A percentile compares a stretch with the other conserved stretches of the same genome.
These are phyloP conservation scores for Caenorhabditis plicata DNA, from an alignment of 2,888 invertebrate species.

Conservation along the genomic window DNA sequence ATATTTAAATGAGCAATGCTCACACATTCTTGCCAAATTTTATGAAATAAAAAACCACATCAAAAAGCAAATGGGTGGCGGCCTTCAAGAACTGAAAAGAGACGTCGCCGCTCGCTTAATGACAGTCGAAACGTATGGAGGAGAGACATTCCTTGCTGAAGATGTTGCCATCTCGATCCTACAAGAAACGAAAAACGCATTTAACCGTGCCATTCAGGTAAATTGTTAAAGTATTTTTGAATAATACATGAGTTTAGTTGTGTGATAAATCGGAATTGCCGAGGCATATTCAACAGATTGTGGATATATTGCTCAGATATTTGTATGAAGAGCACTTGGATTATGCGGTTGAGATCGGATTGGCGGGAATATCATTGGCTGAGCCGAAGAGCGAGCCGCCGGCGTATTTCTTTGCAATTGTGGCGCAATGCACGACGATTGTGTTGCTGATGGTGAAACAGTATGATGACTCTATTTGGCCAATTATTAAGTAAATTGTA, in stretches of 20 bases:
- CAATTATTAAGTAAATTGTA: conserved; percentile 78
- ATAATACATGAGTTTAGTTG: conserved; percentile 69
- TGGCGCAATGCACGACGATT: conserved; percentile 88
- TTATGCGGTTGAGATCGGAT: conserved; percentile 89
- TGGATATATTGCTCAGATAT: conserved; percentile 82
- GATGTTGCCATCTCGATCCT: conserved; percentile 87
- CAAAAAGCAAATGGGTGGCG: conserved; percentile 85
- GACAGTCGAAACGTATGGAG: conserved; percentile 91
- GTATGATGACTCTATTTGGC: conserved; percentile 84
- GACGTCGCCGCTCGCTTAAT: conserved; percentile 92
- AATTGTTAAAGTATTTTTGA: not conserved
- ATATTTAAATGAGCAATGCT: conserved; percentile 79
- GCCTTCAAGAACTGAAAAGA: conserved; percentile 86
- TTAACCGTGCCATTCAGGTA: conserved; percentile 67
- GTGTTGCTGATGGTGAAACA: conserved; percentile 89
- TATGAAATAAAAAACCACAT: conserved; percentile 91
- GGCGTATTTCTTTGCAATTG: conserved; percentile 85
- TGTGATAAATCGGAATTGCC: conserved; percentile 77
- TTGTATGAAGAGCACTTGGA: conserved; percentile 89
- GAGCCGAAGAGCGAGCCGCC: conserved; percentile 86
- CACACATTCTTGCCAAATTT: conserved; percentile 78
- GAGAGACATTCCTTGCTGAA: conserved; percentile 90
- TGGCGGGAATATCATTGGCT: conserved; percentile 71
- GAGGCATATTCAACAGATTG: conserved; percentile 75
- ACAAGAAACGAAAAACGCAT: conserved; percentile 82